Percentiles rank a stretch among this genome's conserved stretches.
phyloP scores from a whole-genome alignment of 1,140 invertebrate species.

The Portunus trituberculatus region DNA sequence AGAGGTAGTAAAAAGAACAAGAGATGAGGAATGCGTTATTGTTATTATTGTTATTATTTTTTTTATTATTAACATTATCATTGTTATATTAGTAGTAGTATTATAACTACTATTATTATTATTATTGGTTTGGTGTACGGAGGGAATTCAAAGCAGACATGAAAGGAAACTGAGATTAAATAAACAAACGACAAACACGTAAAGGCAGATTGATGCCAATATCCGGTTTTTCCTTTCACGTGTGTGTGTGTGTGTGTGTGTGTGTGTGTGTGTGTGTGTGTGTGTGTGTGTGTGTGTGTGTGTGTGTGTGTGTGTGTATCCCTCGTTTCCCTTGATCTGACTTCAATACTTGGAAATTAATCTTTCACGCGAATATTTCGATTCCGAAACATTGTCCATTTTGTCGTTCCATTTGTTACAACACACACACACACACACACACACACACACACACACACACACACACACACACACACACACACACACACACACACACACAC shows the following conservation, averaged over 20 bases:
- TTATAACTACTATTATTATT: no score
- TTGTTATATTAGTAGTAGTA: no score
- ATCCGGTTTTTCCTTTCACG: background rate
- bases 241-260: conserved; percentile 20
- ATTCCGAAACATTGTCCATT: background rate
- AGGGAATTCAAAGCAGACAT: background rate
- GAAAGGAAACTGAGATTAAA: no score
- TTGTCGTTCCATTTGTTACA: background rate
- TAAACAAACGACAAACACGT: background rate
- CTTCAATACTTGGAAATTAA: conserved; percentile 3
- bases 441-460: no score
- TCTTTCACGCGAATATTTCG: background rate
- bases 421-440: background rate
- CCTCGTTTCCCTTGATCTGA: background rate
- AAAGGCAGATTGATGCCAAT: background rate
- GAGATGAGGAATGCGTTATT: no score
- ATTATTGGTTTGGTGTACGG: background rate
- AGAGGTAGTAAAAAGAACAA: no score
- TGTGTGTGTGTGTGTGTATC: background rate
- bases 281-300: conserved; percentile 6
- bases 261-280: conserved; percentile 20
- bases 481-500: no score
- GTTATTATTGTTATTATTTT: no score
- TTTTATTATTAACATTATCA: no score
- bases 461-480: no score